A percentile compares a stretch with the other conserved stretches of the same genome.
Conservation (phyloP, 2,888 invertebrate genomes). For the Meghimatium bilineatum region DNA sequence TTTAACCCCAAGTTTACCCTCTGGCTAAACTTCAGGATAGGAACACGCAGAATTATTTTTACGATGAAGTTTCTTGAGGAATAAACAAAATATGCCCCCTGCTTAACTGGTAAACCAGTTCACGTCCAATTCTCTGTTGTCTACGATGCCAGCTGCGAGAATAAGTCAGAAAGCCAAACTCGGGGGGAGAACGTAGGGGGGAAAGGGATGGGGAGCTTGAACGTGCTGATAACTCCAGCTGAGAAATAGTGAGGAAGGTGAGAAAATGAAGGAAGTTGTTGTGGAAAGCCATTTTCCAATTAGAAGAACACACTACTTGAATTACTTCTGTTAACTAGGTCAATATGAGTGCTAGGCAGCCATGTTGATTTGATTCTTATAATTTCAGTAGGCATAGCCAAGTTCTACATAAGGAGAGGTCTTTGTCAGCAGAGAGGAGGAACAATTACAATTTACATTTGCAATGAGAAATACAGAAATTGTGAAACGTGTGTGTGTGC, state of each 20-base stretch:
- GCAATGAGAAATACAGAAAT: no score
- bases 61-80: background rate
- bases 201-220: background rate
- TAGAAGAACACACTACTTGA: background rate
- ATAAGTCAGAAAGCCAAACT: constrained; percentile 8
- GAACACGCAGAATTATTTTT: background rate
- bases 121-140: constrained; percentile 16
- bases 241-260: background rate
- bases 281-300: constrained; percentile 17
- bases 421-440: background rate
- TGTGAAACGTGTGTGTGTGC: no score
- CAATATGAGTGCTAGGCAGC: background rate
- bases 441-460: no score
- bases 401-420: constrained; percentile 1
- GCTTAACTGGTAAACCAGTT: background rate
- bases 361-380: background rate
- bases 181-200: background rate
- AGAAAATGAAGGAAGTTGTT: background rate
- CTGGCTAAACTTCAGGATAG: background rate
- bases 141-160: constrained; percentile 27
- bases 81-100: constrained; percentile 15
- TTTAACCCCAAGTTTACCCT: background rate
- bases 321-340: constrained; percentile 10
- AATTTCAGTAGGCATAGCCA: background rate
- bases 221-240: background rate